Evolutionary conservation across 2,888 invertebrate genomes (phyloP), one percentile per base, ranked within the genome.

Genomic region (Scelioninae gen. 1): DNA sequence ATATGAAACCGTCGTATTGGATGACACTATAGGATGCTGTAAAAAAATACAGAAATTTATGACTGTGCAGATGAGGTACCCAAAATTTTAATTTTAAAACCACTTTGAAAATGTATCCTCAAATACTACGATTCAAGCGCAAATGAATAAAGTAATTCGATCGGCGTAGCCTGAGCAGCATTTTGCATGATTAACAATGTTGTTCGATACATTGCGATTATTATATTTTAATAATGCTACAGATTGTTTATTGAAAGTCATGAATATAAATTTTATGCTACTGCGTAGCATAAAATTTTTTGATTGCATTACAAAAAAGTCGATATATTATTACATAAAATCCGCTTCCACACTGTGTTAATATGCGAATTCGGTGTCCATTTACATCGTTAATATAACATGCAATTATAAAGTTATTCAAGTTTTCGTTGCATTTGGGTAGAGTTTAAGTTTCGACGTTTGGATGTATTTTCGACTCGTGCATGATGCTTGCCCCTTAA

Each of bases 21-120:
- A 55, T 71, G 79, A 75, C 56, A 83, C 77, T 51, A 82, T 60
- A 15, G 85, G 84, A 84, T 85, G 85, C 86, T 86, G 81, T 53
- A 72, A 79, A 66, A 79, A 79, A 16, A 13, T 13, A 78, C 77
- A 78, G 55, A 78, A 78, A 78, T 63, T 62, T 69, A 77, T 77
- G 68, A 77, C 6, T 31, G 11, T 60, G 55, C 32, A 23, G 15
- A 43, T 43, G 58, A 53, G 11, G 1, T 43, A 55, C 23, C 47
- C 40, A 56, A 53, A 53, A 53, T 51, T 53, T 11, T 13, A 9
- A 53, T 9, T n/a, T n/a, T 2, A n/a, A 43, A n/a, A 10, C n/a
- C 43, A n/a, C 43, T 43, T n/a, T n/a, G n/a, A n/a, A 32, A 31
- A 51, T 15, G 2, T 5, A 16, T 43, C n/a, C 51, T 29, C 29